Base-by-base conservation (phyloP, 2,888 invertebrate species). In the Ochropacha duplaris region DNA sequence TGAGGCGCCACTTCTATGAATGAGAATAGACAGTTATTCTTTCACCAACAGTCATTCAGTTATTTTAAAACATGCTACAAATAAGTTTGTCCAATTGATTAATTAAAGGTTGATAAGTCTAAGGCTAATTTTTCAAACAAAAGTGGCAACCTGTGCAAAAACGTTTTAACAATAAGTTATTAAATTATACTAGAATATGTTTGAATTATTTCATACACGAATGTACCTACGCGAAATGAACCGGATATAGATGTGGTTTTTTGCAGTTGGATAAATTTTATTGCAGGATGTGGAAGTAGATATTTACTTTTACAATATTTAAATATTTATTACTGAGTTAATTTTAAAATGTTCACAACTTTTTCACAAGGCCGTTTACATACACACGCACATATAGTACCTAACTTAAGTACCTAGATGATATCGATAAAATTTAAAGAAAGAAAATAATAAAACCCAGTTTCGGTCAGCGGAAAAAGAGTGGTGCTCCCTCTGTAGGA, bases 1-100 rank as follows among this genome's bases (percentile, higher is more conserved):
- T 56, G 59, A 64, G 88, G 86, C 88, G 88, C 87, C 87, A 63
- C 56, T 64, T 66, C 72, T 74, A 80, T 84, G 83, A 87, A 88
- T 86, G 83, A 73, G 72, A 73, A 74, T 72, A 69, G 66, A 65
- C 58, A 68, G 69, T 72, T 71, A 71, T 74, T 69, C 31, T 52
- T 52, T 34, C 22, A 52, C 19, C 31, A 22, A 52, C 28, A 14
- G 16, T 31, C 31, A 12, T 31, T 51, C 39, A 44, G 19, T 6
- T 22, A 31, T 34, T 24, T 22, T 31, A 31, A 19, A 28, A 4
- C 16, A 51, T 4, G 4, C n/a, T 44, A 5, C 5, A 9, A 44
- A 44, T 44, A 19, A 9, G 8, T 19, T 16, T 44, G 9, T 19
- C 44, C 19, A 19, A 19, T 44, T 44, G 19, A 4, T 6, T n/a